Conservation (phyloP, 92 coral and sea anemone genomes). For the Siderastrea radians region DNA sequence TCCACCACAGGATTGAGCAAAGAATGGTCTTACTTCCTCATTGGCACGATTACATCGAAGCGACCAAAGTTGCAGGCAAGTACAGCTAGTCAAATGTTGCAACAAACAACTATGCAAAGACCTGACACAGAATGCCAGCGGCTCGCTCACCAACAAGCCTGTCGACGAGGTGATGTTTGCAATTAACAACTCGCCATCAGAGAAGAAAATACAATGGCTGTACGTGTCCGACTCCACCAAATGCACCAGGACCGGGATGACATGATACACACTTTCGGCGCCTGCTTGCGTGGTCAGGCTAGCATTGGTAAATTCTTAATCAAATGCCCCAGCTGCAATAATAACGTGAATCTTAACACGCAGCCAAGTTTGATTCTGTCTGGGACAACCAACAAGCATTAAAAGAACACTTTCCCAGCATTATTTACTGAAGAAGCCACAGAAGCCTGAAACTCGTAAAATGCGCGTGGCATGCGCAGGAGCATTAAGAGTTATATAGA, state of each 20-base stretch:
- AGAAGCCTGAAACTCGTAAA: background rate
- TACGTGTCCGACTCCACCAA: constrained; percentile 60
- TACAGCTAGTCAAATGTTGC: constrained; percentile 74
- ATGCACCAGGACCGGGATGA: constrained; percentile 60
- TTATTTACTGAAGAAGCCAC: constrained; percentile 15
- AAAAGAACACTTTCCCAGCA: constrained; percentile 47
- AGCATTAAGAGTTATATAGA: too few species aligned
- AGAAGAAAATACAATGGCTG: constrained; percentile 37
- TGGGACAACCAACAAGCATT: constrained; percentile 33
- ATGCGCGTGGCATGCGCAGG: too few species aligned
- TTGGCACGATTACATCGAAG: constrained; percentile 54
- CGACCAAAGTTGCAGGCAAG: constrained; percentile 37
- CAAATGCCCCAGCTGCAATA: constrained; percentile 30
- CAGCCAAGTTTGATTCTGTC: constrained; percentile 9
- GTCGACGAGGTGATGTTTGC: constrained; percentile 52
- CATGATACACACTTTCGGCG: constrained; percentile 52
- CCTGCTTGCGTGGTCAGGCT: background rate
- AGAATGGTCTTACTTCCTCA: constrained; percentile 71
- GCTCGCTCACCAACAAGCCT: constrained; percentile 55
- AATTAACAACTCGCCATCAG: constrained; percentile 56
- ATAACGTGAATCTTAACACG: constrained; percentile 6
- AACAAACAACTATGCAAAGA: constrained; percentile 72
- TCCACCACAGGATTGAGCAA: constrained; percentile 59
- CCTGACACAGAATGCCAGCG: constrained; percentile 61
- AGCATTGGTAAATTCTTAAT: background rate